Evolutionary conservation across 2,113 vertebrate species (phyloP).

Genomic region (Camelus dromedarius): DNA sequence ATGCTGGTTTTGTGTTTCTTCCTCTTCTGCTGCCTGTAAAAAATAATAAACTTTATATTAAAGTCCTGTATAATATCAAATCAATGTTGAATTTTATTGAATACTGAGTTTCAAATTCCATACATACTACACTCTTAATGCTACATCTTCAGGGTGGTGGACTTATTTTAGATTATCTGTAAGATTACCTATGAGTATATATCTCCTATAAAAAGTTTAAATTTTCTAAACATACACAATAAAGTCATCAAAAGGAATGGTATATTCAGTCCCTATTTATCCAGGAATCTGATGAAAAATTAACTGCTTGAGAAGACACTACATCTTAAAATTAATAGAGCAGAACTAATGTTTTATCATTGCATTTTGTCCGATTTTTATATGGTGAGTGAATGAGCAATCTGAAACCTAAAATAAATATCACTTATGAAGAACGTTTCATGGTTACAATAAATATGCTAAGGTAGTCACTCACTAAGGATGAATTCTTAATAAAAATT

Average conservation of each 20-base stretch:
- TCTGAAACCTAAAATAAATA: conserved; percentile 59
- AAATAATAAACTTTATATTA: conserved; percentile 80
- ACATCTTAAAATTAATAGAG: conserved; percentile 42
- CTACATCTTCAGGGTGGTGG: conserved; percentile 30
- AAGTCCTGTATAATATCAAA: conserved; percentile 26
- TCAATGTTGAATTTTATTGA: conserved; percentile 63
- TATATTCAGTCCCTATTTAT: conserved; percentile 53
- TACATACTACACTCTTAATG: conserved; percentile 48
- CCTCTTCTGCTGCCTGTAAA: conserved; percentile 93
- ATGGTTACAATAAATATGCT: conserved; percentile 47
- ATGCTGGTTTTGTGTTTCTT: conserved; percentile 90
- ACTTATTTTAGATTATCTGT: conserved; percentile 62
- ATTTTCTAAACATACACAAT: conserved; percentile 52
- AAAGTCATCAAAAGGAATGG: conserved; percentile 46
- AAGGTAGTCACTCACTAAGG: conserved; percentile 15
- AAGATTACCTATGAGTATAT: conserved; percentile 52
- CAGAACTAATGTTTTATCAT: conserved; percentile 31
- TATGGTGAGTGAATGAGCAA: conserved; percentile 47
- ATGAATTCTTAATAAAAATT: conserved; percentile 65
- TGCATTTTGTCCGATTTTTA: conserved; percentile 45
- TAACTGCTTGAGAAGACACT: conserved; percentile 41
- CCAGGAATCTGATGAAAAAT: conserved; percentile 54
- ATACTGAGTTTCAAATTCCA: conserved; percentile 37
- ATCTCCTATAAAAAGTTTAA: conserved; percentile 43
- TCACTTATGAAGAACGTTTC: conserved; percentile 30